phyloP scores from a whole-genome alignment of 2,113 vertebrate genomes.

The Probosciger aterrimus region DNA sequence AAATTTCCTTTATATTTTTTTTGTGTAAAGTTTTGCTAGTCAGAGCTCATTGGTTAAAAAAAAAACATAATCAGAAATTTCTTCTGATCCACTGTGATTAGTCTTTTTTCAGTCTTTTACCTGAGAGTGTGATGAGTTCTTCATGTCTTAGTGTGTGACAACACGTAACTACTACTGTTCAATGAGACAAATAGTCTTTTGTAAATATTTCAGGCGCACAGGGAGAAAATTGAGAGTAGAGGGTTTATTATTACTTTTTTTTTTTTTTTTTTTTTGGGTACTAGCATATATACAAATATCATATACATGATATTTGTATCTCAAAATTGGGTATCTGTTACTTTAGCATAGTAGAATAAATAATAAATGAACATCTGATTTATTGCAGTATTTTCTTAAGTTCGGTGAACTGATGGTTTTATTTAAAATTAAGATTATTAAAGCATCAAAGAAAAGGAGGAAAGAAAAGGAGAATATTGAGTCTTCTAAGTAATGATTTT shows the following conservation, averaged over 20 bases:
- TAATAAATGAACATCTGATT: not conserved
- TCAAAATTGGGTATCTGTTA: not conserved
- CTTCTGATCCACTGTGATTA: not conserved
- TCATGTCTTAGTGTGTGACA: not conserved
- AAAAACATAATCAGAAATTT: not conserved
- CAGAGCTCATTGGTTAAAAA: not conserved
- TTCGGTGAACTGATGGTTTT: not conserved
- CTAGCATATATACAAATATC: not conserved
- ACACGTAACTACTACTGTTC: not conserved
- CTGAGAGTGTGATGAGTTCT: not conserved
- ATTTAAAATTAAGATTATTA: not conserved
- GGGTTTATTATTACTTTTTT: not conserved
- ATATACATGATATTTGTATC: not conserved
- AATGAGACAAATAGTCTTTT: not conserved
- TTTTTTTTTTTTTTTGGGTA: fast-evolving
- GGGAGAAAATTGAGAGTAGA: not conserved
- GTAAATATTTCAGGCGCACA: not conserved
- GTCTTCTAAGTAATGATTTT: not conserved
- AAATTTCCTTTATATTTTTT: not conserved
- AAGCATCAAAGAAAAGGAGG: not conserved
- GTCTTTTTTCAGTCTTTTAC: not conserved
- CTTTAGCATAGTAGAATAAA: not conserved
- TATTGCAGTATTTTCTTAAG: not conserved
- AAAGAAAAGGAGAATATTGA: not conserved
- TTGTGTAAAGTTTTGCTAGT: not conserved